Percentiles rank a stretch among this genome's conserved stretches.
Conservation (phyloP, 1,140 invertebrate genomes). For the Stenopsyche tienmushanensis region DNA sequence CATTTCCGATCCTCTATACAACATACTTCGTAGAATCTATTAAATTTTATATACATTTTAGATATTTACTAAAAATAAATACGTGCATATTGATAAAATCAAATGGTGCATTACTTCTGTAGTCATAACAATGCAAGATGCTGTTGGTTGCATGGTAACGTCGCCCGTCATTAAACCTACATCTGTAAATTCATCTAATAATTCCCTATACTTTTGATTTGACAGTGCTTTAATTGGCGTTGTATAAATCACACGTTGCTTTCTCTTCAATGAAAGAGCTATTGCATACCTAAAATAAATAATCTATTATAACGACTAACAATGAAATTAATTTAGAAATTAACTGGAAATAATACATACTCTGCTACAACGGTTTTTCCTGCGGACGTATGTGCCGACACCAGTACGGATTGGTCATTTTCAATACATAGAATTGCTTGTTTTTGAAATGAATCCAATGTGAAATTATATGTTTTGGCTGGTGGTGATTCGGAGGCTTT, state of each 20-base stretch:
- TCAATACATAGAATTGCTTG: slow-evolving; percentile 97
- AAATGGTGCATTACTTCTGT: slow-evolving; percentile 97
- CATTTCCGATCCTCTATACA: slow-evolving; percentile 96
- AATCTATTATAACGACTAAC: background rate
- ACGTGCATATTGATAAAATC: slow-evolving; percentile 95
- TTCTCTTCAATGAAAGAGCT: slow-evolving; percentile 67
- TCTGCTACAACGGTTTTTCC: slow-evolving; percentile 99
- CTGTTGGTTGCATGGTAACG: slow-evolving; percentile 97
- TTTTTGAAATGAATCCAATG: slow-evolving; percentile 97
- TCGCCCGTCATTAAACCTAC: slow-evolving; percentile 98
- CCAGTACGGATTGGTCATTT: slow-evolving; percentile 96
- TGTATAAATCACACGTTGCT: slow-evolving; percentile 95
- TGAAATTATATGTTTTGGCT: slow-evolving; percentile 92
- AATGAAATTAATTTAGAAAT: background rate
- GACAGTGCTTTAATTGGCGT: slow-evolving; percentile 94
- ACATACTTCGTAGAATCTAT: slow-evolving; percentile 95
- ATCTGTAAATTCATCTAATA: slow-evolving; percentile 96
- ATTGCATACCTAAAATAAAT: slow-evolving; percentile 65
- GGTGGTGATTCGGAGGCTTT: slow-evolving; percentile 44
- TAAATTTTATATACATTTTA: background rate
- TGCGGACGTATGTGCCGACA: slow-evolving; percentile 98
- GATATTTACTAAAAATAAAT: slow-evolving; percentile 60
- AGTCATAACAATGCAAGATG: slow-evolving; percentile 98
- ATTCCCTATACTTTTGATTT: slow-evolving; percentile 99
- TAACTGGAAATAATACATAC: slow-evolving; percentile 63